Conservation (phyloP, 2,888 invertebrate genomes). For the Tubulanus polymorphus region DNA sequence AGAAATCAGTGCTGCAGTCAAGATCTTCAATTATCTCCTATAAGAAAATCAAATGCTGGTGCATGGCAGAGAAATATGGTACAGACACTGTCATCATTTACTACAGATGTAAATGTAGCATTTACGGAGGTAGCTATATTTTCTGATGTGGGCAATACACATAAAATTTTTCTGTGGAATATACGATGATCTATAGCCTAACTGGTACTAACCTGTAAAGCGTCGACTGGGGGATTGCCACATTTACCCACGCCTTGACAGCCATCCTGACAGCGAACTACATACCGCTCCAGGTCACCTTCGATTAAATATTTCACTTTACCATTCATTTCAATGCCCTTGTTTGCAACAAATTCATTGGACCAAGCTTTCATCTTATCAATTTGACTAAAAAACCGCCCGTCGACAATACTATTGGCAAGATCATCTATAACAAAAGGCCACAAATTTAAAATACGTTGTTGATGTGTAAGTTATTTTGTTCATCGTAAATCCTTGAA, state of each 20-base stretch:
- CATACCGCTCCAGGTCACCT: slow-evolving; percentile 26
- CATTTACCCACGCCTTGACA: slow-evolving; percentile 30
- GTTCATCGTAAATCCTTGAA: no score
- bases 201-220: slow-evolving; percentile 21
- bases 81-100: neutral
- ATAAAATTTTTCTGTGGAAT: no score
- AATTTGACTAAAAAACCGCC: slow-evolving; percentile 29
- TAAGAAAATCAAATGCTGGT: neutral
- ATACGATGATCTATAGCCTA: neutral
- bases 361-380: slow-evolving; percentile 28
- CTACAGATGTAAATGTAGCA: neutral
- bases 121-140: no score
- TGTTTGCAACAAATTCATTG: slow-evolving; percentile 16
- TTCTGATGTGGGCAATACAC: no score
- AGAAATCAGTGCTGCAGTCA: slow-evolving; percentile 22
- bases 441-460: no score
- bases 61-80: no score
- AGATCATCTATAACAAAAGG: slow-evolving; percentile 25
- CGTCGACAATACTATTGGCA: slow-evolving; percentile 27
- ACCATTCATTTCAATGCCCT: slow-evolving; percentile 6
- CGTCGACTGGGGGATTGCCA: slow-evolving; percentile 26
- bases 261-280: slow-evolving; percentile 27
- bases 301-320: slow-evolving; percentile 27
- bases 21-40: slow-evolving; percentile 26
- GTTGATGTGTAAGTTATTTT: no score